Conservation (phyloP, 2,888 invertebrate genomes). For the Brenthis daphne region DNA sequence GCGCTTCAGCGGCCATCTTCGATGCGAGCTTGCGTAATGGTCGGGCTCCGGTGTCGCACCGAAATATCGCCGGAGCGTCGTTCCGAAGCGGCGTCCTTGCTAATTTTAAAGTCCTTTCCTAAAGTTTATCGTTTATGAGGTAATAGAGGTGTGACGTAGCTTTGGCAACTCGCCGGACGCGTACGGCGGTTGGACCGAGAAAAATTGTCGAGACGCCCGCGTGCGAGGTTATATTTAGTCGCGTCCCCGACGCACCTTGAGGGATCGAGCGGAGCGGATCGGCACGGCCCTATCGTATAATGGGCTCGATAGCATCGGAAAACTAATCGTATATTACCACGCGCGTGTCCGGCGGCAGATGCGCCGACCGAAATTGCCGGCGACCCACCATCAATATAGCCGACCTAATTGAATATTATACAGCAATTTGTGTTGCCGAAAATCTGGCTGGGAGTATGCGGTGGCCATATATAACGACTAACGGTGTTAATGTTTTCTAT, state of each 20-base stretch:
- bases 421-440: slow-evolving; percentile 79
- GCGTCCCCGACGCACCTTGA: slow-evolving; percentile 69
- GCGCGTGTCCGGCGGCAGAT: slow-evolving; percentile 66
- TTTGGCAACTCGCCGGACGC: slow-evolving; percentile 80
- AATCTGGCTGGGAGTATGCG: slow-evolving; percentile 77
- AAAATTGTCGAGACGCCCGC: slow-evolving; percentile 45
- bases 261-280: slow-evolving; percentile 46
- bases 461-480: slow-evolving; percentile 71
- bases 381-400: slow-evolving; percentile 70
- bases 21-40: slow-evolving; percentile 69
- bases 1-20: slow-evolving; percentile 69
- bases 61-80: slow-evolving; percentile 50
- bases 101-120: slow-evolving; percentile 79
- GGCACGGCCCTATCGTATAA: slow-evolving; percentile 39
- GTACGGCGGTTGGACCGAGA: slow-evolving; percentile 58
- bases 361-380: slow-evolving; percentile 77
- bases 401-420: slow-evolving; percentile 81
- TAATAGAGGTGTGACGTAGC: slow-evolving; percentile 72
- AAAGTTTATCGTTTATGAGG: slow-evolving; percentile 78
- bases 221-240: slow-evolving; percentile 59
- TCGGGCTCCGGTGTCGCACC: slow-evolving; percentile 59
- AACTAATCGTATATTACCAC: slow-evolving; percentile 78
- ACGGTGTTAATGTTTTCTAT: slow-evolving; percentile 74
- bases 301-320: slow-evolving; percentile 53
- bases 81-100: slow-evolving; percentile 73